phyloP scores from a whole-genome alignment of 1,140 invertebrate species.

The Atta texana region DNA sequence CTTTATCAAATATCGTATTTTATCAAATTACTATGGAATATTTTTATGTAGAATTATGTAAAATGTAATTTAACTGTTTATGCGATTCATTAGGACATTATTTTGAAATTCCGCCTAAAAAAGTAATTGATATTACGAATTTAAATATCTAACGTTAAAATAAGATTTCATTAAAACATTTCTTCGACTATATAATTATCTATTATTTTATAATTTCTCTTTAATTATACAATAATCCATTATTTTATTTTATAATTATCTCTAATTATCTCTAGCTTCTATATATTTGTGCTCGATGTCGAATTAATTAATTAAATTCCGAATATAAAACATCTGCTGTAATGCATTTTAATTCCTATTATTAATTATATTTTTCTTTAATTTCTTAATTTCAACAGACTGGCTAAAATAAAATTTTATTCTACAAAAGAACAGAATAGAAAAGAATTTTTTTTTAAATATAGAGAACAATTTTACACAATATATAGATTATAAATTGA shows the following conservation, averaged over 20 bases:
- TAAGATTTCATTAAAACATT: conserved; percentile 6
- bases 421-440: not conserved
- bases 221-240: not conserved
- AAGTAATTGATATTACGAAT: not conserved
- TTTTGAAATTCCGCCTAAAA: not conserved
- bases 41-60: not conserved
- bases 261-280: not conserved
- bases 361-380: not conserved
- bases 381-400: not conserved
- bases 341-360: not conserved
- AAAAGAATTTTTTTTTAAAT: not conserved
- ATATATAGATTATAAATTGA: conserved; percentile 16
- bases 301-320: not conserved
- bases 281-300: not conserved
- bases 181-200: not conserved
- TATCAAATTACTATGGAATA: not conserved
- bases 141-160: not conserved
- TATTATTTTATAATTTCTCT: not conserved
- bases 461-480: not conserved
- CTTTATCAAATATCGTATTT: too few species aligned
- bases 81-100: conserved; percentile 15
- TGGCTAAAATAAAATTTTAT: conserved; percentile 8
- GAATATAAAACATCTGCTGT: not conserved
- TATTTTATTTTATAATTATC: not conserved
- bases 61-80: not conserved